Evolutionary conservation across 2,113 vertebrate species (phyloP).

Genomic region (Clinocottus analis): DNA sequence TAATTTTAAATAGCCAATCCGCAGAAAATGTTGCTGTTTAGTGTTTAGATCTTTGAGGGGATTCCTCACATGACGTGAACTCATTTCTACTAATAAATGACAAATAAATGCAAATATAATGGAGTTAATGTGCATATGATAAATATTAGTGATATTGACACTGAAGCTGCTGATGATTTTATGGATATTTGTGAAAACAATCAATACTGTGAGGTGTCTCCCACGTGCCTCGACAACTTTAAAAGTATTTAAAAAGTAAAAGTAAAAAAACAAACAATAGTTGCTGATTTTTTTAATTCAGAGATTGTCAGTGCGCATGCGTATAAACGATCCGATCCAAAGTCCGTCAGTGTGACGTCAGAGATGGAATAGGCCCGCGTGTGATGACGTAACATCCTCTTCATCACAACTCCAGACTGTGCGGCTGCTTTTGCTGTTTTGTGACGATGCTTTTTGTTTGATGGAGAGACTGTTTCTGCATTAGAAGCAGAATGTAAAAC

Average conservation of each 20-base stretch:
- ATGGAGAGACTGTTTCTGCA: too few species aligned
- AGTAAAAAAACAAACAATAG: neutral
- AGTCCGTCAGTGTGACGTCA: neutral
- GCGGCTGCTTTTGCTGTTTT: neutral
- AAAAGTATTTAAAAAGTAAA: neutral
- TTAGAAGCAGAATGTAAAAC: too few species aligned
- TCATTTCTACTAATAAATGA: neutral
- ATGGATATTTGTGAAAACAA: neutral
- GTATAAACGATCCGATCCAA: neutral
- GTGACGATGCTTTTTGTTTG: too few species aligned
- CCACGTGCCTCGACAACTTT: neutral
- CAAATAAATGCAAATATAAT: neutral
- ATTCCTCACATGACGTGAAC: neutral
- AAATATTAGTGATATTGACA: neutral
- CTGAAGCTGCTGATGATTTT: neutral
- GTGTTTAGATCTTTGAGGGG: neutral
- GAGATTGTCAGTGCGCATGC: neutral
- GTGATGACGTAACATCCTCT: conserved; percentile 4
- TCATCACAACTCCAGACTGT: neutral
- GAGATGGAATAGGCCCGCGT: neutral
- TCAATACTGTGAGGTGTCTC: neutral
- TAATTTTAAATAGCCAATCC: neutral
- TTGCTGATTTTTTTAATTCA: neutral
- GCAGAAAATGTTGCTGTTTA: neutral
- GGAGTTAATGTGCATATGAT: neutral